phyloP scores from a whole-genome alignment of 2,113 vertebrate genomes.

The Sander vitreus region DNA sequence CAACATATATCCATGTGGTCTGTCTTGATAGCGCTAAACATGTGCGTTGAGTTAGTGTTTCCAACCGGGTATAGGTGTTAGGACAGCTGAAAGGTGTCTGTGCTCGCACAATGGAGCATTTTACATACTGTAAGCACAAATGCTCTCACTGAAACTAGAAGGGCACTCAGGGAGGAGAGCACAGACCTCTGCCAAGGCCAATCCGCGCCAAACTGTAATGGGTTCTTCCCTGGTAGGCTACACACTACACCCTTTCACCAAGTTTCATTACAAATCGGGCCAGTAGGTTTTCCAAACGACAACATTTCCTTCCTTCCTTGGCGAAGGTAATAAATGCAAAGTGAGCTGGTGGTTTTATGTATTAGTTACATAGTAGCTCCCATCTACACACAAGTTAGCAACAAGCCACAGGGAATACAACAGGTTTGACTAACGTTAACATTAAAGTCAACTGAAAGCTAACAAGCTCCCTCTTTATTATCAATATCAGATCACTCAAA shows the following conservation, averaged over 20 bases:
- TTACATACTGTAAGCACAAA: not conserved
- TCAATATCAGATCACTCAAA: too few species aligned
- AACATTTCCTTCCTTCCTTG: too few species aligned
- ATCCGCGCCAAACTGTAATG: too few species aligned
- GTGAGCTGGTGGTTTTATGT: not conserved
- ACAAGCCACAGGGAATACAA: not conserved
- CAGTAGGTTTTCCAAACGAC: too few species aligned
- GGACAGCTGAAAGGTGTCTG: not conserved
- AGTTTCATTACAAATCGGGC: too few species aligned
- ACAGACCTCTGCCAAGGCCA: too few species aligned
- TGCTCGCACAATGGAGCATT: not conserved
- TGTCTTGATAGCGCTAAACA: not conserved
- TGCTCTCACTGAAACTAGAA: too few species aligned
- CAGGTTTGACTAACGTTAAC: not conserved
- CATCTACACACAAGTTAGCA: not conserved
- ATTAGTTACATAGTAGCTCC: not conserved
- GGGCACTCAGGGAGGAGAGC: too few species aligned
- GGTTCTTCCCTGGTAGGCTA: too few species aligned
- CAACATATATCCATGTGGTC: not conserved
- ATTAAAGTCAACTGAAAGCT: not conserved
- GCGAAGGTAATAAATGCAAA: not conserved
- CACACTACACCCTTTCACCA: too few species aligned
- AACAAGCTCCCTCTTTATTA: too few species aligned
- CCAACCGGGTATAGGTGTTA: conserved; percentile 14
- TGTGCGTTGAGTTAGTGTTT: conserved; percentile 7